phyloP scores from a whole-genome alignment of 2,113 vertebrate genomes.

The Himantopus leucocephalus region DNA sequence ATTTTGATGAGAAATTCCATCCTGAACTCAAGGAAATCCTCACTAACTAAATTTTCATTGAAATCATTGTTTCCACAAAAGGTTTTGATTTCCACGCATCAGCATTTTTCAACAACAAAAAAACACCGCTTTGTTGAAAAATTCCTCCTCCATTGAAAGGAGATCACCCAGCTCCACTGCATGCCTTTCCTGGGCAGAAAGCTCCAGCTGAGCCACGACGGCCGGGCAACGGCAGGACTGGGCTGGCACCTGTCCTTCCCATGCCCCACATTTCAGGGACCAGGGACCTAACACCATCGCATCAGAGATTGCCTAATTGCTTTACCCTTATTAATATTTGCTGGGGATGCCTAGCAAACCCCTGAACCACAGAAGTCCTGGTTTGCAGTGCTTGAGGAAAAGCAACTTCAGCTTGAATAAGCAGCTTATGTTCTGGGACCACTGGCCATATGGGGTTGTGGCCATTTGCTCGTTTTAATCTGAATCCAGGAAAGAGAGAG shows the following conservation, averaged over 20 bases:
- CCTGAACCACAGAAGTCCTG: not conserved
- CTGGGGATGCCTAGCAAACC: not conserved
- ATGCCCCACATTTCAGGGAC: not conserved
- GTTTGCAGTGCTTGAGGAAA: not conserved
- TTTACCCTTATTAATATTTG: not conserved
- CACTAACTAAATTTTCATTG: not conserved
- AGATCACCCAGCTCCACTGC: fast-evolving
- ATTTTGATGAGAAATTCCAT: not conserved
- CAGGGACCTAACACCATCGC: fast-evolving
- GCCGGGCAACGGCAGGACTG: fast-evolving
- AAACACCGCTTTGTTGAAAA: fast-evolving
- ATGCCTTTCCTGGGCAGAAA: not conserved
- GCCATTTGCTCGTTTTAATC: not conserved
- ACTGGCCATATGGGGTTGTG: not conserved
- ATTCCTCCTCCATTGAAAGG: not conserved
- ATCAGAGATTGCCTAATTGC: not conserved
- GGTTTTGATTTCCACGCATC: not conserved
- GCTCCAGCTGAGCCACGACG: fast-evolving
- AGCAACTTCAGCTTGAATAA: not conserved
- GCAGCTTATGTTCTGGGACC: not conserved
- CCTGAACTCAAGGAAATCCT: not conserved
- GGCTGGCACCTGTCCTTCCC: not conserved
- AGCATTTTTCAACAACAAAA: not conserved
- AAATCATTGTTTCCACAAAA: not conserved
- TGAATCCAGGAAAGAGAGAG: not conserved